phyloP scores from a whole-genome alignment of 2,113 vertebrate species.

The Amazona guildingii region DNA sequence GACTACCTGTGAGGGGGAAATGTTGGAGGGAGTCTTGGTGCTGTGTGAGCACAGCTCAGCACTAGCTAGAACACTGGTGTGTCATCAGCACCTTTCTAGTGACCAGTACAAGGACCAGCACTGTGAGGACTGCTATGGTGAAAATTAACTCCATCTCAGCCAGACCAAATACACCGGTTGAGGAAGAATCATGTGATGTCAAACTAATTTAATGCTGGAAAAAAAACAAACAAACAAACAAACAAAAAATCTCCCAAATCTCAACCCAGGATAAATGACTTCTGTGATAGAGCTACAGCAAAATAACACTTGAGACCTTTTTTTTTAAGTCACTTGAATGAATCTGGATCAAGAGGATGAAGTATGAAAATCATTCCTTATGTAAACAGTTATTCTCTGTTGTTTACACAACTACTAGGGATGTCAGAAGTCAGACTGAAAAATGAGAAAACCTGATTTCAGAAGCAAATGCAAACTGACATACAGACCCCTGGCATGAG shows the following conservation, averaged over 20 bases:
- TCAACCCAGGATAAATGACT: background rate
- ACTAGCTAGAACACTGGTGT: background rate
- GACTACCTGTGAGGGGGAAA: background rate
- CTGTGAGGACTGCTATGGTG: background rate
- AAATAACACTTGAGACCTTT: background rate
- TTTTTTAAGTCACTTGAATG: background rate
- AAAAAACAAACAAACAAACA: background rate
- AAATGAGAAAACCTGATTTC: background rate
- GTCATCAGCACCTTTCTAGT: background rate
- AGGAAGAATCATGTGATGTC: background rate
- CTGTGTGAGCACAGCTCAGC: background rate
- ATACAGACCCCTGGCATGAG: background rate
- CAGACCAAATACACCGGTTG: background rate
- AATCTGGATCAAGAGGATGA: background rate
- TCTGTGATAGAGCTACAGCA: background rate
- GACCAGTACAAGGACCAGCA: background rate
- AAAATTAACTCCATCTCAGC: background rate
- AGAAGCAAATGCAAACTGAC: conserved; percentile 1
- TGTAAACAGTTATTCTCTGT: background rate
- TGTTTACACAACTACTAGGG: background rate
- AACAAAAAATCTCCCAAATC: background rate
- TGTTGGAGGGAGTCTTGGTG: background rate
- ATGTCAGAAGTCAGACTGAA: background rate
- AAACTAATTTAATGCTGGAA: background rate
- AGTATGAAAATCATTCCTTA: background rate